phyloP scores from a whole-genome alignment of 2,797 vertebrate genomes.

The Anomalospiza imberbis region DNA sequence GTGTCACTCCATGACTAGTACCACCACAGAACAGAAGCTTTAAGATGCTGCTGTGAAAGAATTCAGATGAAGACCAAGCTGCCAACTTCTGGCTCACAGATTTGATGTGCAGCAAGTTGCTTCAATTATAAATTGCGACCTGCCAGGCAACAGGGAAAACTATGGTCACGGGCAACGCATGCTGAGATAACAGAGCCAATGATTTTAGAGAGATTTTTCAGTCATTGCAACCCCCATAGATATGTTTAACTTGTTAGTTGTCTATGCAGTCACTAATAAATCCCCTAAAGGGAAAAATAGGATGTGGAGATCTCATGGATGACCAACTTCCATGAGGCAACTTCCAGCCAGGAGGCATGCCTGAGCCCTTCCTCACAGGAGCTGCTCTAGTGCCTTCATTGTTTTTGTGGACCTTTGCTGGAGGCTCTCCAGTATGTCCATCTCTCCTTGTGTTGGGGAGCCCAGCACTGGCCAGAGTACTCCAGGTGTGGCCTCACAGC shows the following conservation, averaged over 20 bases:
- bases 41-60: background rate
- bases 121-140: background rate
- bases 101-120: background rate
- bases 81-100: background rate
- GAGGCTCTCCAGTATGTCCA: background rate
- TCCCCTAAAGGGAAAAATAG: background rate
- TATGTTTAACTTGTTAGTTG: background rate
- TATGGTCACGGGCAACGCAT: rapidly evolving
- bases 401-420: background rate
- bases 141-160: background rate
- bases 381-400: background rate
- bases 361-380: background rate
- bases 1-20: background rate
- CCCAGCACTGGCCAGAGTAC: background rate
- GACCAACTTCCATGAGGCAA: background rate
- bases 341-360: background rate
- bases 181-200: background rate
- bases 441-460: background rate
- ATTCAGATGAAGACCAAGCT: background rate
- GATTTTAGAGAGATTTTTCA: background rate
- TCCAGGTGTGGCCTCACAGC: background rate
- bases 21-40: background rate
- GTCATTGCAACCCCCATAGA: background rate
- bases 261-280: background rate
- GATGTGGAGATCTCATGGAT: background rate